A percentile compares a stretch with the other conserved stretches of the same genome.
Conservation (phyloP, 2,113 vertebrate genomes). For the Colius striatus region DNA sequence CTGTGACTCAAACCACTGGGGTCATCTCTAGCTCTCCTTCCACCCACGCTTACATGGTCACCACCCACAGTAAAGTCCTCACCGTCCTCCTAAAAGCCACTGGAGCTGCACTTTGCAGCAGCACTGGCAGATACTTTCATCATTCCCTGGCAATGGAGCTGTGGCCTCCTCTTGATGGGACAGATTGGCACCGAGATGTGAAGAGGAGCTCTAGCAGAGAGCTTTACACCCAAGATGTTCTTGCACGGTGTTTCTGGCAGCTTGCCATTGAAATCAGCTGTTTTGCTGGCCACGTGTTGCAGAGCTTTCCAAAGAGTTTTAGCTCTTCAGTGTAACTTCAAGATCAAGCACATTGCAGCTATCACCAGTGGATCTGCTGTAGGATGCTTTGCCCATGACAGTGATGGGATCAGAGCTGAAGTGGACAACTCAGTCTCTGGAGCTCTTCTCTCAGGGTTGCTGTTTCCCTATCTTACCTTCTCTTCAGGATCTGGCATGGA, state of each 20-base stretch:
- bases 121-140: not conserved
- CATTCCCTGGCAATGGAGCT: not conserved
- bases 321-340: not conserved
- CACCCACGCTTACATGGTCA: accelerated
- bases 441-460: not conserved
- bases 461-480: not conserved
- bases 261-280: not conserved
- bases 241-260: not conserved
- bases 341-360: not conserved
- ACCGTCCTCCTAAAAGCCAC: accelerated
- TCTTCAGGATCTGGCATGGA: not conserved
- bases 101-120: not conserved
- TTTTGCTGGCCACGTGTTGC: not conserved
- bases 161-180: not conserved
- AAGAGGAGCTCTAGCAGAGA: not conserved
- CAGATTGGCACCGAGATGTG: not conserved
- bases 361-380: not conserved
- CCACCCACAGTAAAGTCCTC: not conserved
- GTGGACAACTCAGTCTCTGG: not conserved
- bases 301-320: constrained; percentile 12
- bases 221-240: not conserved
- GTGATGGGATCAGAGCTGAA: not conserved
- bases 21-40: not conserved
- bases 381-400: accelerated
- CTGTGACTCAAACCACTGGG: accelerated